Evolutionary conservation across 2,113 vertebrate genomes (phyloP).

Genomic region (Trachemys scripta): DNA sequence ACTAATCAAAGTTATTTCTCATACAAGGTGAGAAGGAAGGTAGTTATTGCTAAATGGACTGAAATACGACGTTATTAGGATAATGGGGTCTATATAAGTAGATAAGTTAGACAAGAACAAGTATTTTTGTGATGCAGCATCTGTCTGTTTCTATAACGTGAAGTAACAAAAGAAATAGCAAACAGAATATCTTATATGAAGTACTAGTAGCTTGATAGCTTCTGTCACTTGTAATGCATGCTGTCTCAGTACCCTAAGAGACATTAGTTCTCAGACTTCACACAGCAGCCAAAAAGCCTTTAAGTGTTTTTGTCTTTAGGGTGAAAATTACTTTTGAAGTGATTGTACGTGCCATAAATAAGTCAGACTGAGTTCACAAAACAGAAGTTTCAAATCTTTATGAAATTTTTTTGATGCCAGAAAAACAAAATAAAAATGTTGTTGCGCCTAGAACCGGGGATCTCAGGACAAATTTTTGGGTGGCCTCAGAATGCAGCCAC

Average conservation of each 20-base stretch:
- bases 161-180: background rate
- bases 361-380: background rate
- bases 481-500: too few species aligned
- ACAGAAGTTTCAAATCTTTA: background rate
- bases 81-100: background rate
- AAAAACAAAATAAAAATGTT: background rate
- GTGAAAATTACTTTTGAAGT: slow-evolving; percentile 7
- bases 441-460: fast-evolving
- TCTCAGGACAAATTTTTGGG: too few species aligned
- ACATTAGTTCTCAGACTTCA: background rate
- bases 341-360: background rate
- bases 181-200: background rate
- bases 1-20: too few species aligned
- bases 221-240: fast-evolving
- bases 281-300: background rate
- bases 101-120: background rate
- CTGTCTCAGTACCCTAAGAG: background rate
- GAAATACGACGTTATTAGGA: background rate
- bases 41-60: background rate
- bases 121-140: background rate
- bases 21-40: too few species aligned
- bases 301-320: background rate
- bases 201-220: background rate
- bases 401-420: background rate
- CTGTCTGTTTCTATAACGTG: background rate